These are phyloP conservation scores for Noctua janthina DNA, from an alignment of 2,888 invertebrate species.

Conservation along the genomic window DNA sequence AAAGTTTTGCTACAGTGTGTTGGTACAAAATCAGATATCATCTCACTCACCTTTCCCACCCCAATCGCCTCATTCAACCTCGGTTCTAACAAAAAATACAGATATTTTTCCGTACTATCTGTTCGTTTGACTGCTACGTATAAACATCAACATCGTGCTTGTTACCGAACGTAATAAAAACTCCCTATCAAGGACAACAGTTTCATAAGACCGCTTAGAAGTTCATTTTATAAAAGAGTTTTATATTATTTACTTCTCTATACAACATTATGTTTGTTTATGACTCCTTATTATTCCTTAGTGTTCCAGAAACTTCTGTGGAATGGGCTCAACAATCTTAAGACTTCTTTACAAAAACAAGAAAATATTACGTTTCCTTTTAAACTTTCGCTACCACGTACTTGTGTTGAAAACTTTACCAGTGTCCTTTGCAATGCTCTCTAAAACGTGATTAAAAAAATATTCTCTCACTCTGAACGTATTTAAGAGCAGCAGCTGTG, in stretches of 20 bases:
- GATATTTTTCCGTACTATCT: constrained; percentile 8
- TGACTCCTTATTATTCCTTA: constrained; percentile 58
- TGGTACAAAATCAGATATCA: constrained; percentile 17
- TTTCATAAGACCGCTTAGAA: constrained; percentile 33
- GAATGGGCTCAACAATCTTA: constrained; percentile 61
- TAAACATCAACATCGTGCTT: constrained; percentile 1
- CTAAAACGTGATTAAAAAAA: constrained; percentile 28
- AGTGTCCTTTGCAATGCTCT: constrained; percentile 47
- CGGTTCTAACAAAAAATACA: neutral
- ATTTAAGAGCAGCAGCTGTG: constrained; percentile 31
- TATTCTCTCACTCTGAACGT: constrained; percentile 18
- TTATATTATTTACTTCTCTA: constrained; percentile 35
- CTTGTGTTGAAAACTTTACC: constrained; percentile 50
- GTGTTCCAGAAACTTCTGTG: constrained; percentile 55
- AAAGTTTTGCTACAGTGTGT: neutral
- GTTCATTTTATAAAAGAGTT: constrained; percentile 28
- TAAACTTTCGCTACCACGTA: constrained; percentile 55
- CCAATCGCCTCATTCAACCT: constrained; percentile 4
- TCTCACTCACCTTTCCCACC: constrained; percentile 18
- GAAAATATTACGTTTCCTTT: constrained; percentile 61
- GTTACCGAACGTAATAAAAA: constrained; percentile 32
- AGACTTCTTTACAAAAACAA: constrained; percentile 62
- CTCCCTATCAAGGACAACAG: constrained; percentile 23
- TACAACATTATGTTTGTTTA: constrained; percentile 54
- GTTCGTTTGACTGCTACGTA: constrained; percentile 18